phyloP scores from a whole-genome alignment of 2,113 vertebrate genomes.

The Aythya baeri region DNA sequence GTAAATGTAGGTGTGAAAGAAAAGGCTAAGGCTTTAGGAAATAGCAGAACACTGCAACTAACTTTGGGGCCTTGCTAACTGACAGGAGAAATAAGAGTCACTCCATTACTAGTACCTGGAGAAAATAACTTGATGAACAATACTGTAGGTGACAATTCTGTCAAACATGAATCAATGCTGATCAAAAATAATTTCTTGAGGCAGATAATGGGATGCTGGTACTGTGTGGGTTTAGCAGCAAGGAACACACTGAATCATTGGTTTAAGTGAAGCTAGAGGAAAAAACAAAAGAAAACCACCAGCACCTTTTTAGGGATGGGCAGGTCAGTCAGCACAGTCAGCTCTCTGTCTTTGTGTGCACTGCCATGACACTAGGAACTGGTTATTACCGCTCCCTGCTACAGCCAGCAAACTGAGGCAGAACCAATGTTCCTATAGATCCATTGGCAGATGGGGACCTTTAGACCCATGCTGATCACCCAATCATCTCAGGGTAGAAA shows the following conservation, averaged over 20 bases:
- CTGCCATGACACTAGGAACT: rapidly evolving
- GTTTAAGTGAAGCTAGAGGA: not conserved
- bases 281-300: not conserved
- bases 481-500: too few species aligned
- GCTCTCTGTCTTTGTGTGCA: not conserved
- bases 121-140: slow-evolving; percentile 14
- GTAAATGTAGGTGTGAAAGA: not conserved
- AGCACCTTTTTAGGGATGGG: not conserved
- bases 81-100: not conserved
- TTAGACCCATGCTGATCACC: not conserved
- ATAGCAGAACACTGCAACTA: not conserved
- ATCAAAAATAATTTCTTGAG: not conserved
- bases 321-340: not conserved
- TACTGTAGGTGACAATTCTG: not conserved
- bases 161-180: not conserved
- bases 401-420: not conserved
- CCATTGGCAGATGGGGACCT: not conserved
- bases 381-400: not conserved
- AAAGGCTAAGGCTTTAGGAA: not conserved
- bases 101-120: not conserved
- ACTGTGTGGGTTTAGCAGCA: not conserved
- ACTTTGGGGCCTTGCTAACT: not conserved
- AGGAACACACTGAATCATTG: not conserved
- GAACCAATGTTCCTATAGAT: not conserved
- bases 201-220: not conserved